Conservation (phyloP, 1,140 invertebrate species). For the Listronotus bonariensis region DNA sequence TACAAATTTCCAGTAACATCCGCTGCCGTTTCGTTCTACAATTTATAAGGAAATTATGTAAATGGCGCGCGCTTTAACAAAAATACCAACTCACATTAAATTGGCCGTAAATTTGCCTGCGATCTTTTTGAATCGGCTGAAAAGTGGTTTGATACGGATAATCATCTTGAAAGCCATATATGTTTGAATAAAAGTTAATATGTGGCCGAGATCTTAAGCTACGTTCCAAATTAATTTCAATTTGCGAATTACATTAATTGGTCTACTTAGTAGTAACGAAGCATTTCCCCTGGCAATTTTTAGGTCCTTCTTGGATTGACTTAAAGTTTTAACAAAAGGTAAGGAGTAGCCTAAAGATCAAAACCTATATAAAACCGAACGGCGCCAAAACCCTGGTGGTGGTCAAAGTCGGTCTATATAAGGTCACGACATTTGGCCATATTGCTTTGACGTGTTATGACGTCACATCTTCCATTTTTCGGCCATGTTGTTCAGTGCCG, state of each 20-base stretch:
- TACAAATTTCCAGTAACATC: not conserved
- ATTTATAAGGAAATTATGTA: slow-evolving; percentile 28
- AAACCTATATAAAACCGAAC: no score
- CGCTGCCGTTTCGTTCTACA: slow-evolving; percentile 11
- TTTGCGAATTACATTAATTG: not conserved
- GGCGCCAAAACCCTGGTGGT: no score
- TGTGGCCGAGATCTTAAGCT: not conserved
- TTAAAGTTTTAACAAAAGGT: no score
- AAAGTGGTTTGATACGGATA: slow-evolving; percentile 29
- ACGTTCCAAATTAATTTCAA: slow-evolving; percentile 5
- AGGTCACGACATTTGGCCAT: no score
- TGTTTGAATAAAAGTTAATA: slow-evolving; percentile 11
- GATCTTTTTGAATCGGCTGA: slow-evolving; percentile 17
- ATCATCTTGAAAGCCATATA: slow-evolving; percentile 21
- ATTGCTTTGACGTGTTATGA: no score
- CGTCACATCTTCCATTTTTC: no score
- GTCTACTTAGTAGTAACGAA: no score
- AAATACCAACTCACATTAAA: slow-evolving; percentile 26
- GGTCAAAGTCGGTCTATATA: no score
- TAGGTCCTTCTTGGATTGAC: no score
- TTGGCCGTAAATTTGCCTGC: slow-evolving; percentile 18
- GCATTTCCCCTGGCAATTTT: no score
- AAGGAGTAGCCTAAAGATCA: no score
- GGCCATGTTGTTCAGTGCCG: no score
- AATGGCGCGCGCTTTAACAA: slow-evolving; percentile 16